Percentiles rank a stretch among this genome's conserved stretches.
Conservation (phyloP, 1,140 invertebrate species). For the Melitaea cinxia region DNA sequence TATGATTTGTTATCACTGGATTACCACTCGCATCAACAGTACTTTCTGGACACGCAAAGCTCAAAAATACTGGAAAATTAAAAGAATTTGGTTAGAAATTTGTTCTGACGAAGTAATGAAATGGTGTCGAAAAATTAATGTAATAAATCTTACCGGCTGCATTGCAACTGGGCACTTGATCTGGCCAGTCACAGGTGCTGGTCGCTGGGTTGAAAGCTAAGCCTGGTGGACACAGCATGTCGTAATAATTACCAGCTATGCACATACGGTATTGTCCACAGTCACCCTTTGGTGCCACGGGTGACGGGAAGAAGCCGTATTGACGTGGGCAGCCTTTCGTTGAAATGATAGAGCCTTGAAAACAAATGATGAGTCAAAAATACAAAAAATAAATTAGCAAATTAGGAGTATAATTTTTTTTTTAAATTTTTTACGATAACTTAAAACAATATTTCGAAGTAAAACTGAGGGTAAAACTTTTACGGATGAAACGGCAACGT, state of each 20-base stretch:
- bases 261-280: conserved; percentile 64
- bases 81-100: background rate
- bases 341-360: conserved; percentile 48
- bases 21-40: conserved; percentile 29
- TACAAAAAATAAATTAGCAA: too few relatives aligned
- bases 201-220: conserved; percentile 89
- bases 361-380: background rate
- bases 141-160: conserved; percentile 83
- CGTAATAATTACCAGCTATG: conserved; percentile 85
- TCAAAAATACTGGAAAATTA: conserved; percentile 32
- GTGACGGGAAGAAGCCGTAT: conserved; percentile 90
- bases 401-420: too few relatives aligned
- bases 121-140: background rate
- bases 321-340: conserved; percentile 91
- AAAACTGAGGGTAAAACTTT: too few relatives aligned
- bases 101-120: background rate
- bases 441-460: too few relatives aligned
- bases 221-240: conserved; percentile 89
- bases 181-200: conserved; percentile 92
- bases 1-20: conserved; percentile 33
- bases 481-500: too few relatives aligned
- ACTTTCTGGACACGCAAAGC: conserved; percentile 28
- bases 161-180: conserved; percentile 87
- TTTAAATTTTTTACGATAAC: too few relatives aligned
- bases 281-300: conserved; percentile 76